Conservation (phyloP, 2,113 vertebrate genomes). For the Cettia cetti region DNA sequence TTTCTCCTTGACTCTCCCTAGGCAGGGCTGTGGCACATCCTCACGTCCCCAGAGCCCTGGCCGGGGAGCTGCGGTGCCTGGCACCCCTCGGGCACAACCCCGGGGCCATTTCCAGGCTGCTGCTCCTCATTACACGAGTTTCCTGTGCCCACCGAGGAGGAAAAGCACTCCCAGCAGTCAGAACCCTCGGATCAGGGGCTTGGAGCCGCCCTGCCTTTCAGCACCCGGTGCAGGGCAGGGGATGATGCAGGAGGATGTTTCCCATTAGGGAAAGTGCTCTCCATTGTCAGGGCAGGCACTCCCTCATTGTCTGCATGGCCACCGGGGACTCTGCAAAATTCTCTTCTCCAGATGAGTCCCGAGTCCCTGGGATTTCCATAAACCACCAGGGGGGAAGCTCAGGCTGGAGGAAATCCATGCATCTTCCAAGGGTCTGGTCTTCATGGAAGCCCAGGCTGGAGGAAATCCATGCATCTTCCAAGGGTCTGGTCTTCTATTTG, state of each 20-base stretch:
- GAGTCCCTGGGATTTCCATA: not conserved
- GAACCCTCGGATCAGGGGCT: not conserved
- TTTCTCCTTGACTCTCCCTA: not conserved
- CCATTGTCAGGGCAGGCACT: not conserved
- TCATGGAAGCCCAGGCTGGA: not conserved
- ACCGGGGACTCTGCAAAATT: not conserved
- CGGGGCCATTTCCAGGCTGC: not conserved
- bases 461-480: not conserved
- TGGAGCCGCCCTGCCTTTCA: not conserved
- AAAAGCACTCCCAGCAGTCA: not conserved
- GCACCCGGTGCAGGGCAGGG: not conserved
- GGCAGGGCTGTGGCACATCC: not conserved
- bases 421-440: not conserved
- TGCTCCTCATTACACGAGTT: not conserved
- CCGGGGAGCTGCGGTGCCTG: not conserved
- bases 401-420: not conserved
- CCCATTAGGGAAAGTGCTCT: slow-evolving; percentile 47
- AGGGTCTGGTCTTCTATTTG: not conserved
- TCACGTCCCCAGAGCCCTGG: not conserved
- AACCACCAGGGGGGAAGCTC: not conserved
- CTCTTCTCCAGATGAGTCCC: not conserved
- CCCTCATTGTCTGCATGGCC: not conserved
- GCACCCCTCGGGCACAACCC: not conserved
- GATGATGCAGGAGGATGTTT: not conserved
- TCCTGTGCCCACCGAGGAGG: not conserved